These are phyloP conservation scores for Nylanderia fulva DNA, from an alignment of 1,140 invertebrate species.

Conservation along the genomic window DNA sequence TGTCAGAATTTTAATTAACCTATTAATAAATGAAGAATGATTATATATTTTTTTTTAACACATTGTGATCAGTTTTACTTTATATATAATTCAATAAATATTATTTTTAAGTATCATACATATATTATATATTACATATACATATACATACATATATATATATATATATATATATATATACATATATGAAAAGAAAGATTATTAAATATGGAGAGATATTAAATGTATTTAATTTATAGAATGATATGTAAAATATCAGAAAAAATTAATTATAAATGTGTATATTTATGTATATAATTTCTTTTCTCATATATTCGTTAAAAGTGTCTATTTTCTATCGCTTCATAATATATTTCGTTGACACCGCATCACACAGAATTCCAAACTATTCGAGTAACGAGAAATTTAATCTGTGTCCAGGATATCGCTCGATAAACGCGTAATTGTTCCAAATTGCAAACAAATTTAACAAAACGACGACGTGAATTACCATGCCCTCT, in stretches of 20 bases:
- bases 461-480: constrained; percentile 12
- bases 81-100: neutral
- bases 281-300: neutral
- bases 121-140: no score
- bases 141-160: neutral
- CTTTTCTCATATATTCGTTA: neutral
- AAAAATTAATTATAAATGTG: neutral
- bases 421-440: neutral
- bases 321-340: neutral
- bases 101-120: neutral
- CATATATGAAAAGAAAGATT: no score
- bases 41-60: neutral
- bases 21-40: neutral
- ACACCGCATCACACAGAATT: neutral
- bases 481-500: neutral
- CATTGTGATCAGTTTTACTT: neutral
- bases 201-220: neutral
- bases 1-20: neutral
- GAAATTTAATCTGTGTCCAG: constrained; percentile 11
- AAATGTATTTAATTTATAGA: constrained; percentile 6
- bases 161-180: no score
- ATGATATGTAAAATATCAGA: neutral
- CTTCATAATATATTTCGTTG: constrained; percentile 1
- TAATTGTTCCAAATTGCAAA: constrained; percentile 30
- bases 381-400: neutral